Base-by-base conservation (phyloP, 1,140 invertebrate genomes). In the Varroa destructor region DNA sequence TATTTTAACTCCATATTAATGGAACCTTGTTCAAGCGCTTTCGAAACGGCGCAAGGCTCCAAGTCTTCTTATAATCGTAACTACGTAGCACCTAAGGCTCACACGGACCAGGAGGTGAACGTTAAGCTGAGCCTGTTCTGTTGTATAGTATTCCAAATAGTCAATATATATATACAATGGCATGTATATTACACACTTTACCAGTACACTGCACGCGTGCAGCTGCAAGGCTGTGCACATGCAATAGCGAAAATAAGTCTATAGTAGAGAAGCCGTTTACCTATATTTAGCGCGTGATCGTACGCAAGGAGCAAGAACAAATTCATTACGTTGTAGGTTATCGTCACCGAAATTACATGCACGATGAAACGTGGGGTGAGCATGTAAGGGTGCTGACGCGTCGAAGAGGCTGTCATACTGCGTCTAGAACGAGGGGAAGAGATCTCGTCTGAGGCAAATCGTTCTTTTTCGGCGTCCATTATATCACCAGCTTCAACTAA, bases 251-350 rank as follows among this genome's bases (percentile, higher is more conserved):
- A 25, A 25, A 25, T 25, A 25, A 25, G 0, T 25, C 25, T 25
- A 25, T 25, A 25, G 25, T 25, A 25, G 25, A 25, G 25, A 25
- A 25, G 25, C 25, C 25, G 25, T 37, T 12, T 37, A 40, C 61
- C 61, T 67, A 43, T 40, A 37, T 67, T 37, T 3, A 40, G 61
- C 12, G 61, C 36, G 37, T 67, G 61, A 37, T 67, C 61, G 37
- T 36, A 67, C 4, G 37, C 61, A 12, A 67, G 14, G 12, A 67
- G 40, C 1, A 67, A 40, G 8, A 67, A 67, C 2, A 46, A 14
- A 37, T 67, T 67, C 40, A 43, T 67, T 3, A 37, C 12, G 46
- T 67, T 67, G 61, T 67, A 67, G 14, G 46, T 67, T 12, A 67
- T 37, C 14, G 46, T 67, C 46, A 67, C 46, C 5, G 40, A 67